phyloP scores from a whole-genome alignment of 1,140 invertebrate genomes.

The Drosophila obscura region DNA sequence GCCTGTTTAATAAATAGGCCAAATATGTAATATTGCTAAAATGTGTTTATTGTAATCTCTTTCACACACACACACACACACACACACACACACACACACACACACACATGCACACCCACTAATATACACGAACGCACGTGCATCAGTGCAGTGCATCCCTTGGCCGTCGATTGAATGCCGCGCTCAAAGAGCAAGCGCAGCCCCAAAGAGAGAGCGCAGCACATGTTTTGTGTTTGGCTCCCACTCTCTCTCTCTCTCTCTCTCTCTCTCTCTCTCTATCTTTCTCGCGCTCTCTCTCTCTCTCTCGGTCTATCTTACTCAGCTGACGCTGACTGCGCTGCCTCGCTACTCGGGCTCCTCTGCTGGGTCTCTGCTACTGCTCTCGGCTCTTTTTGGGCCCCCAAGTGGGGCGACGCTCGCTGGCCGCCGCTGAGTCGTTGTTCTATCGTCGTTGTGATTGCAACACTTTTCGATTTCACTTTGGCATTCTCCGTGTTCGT shows the following conservation, averaged over 20 bases:
- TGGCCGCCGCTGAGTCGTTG: conserved; percentile 72
- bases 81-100: conserved; percentile 9
- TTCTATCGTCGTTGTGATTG: conserved; percentile 83
- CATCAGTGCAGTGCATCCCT: conserved; percentile 74
- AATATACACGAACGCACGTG: conserved; percentile 54
- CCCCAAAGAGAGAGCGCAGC: conserved; percentile 36
- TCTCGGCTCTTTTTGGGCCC: conserved; percentile 56
- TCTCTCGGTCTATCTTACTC: conserved; percentile 3
- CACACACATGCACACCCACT: conserved; percentile 13
- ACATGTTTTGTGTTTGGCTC: background rate
- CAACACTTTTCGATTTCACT: conserved; percentile 71
- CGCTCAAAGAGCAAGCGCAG: conserved; percentile 45
- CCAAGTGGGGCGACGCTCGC: conserved; percentile 57
- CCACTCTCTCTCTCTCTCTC: background rate
- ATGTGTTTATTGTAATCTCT: conserved; percentile 82
- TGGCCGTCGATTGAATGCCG: conserved; percentile 11
- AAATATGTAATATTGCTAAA: conserved; percentile 82
- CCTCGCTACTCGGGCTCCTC: background rate
- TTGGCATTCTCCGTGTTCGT: conserved; percentile 24
- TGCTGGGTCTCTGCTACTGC: background rate
- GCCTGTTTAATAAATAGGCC: conserved; percentile 77
- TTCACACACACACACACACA: conserved; percentile 42
- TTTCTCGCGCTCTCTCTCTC: background rate
- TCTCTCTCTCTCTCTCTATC: background rate
- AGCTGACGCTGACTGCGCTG: conserved; percentile 6